phyloP scores from a whole-genome alignment of 2,113 vertebrate genomes.

The Xenotilapia leptura region DNA sequence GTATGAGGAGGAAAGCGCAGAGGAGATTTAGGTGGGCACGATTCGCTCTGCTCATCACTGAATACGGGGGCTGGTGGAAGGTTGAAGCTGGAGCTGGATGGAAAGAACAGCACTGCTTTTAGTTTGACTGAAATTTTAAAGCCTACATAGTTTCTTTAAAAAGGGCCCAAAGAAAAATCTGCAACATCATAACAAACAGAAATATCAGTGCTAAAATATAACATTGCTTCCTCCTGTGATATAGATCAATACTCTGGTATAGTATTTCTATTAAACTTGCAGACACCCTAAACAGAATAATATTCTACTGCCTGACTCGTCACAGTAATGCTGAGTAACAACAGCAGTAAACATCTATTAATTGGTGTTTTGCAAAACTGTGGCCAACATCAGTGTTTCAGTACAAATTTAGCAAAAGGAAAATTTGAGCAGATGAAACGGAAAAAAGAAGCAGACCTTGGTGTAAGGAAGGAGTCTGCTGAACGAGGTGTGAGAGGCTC shows the following conservation, averaged over 20 bases:
- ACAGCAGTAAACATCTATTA: background rate
- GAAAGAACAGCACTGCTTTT: background rate
- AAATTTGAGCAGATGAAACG: background rate
- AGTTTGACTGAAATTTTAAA: background rate
- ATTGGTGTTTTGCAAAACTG: background rate
- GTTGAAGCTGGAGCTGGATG: conserved; percentile 24
- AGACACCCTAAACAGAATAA: background rate
- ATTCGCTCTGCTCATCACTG: background rate
- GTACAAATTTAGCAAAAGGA: background rate
- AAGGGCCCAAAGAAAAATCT: background rate
- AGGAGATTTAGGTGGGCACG: background rate
- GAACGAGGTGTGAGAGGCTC: conserved; percentile 78
- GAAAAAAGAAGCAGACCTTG: conserved; percentile 39
- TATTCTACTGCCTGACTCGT: background rate
- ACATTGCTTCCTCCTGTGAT: background rate
- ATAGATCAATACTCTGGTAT: background rate
- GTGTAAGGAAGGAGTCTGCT: conserved; percentile 75
- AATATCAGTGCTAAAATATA: background rate
- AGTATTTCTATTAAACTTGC: background rate
- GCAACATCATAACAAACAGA: background rate
- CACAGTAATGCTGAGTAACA: background rate
- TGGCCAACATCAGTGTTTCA: background rate
- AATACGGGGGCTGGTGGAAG: background rate
- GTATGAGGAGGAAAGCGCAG: background rate
- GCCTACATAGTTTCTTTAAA: background rate